Percentiles rank a stretch among this genome's conserved stretches.
Conservation (phyloP, 2,888 invertebrate species). For the Frankliniella fusca region DNA sequence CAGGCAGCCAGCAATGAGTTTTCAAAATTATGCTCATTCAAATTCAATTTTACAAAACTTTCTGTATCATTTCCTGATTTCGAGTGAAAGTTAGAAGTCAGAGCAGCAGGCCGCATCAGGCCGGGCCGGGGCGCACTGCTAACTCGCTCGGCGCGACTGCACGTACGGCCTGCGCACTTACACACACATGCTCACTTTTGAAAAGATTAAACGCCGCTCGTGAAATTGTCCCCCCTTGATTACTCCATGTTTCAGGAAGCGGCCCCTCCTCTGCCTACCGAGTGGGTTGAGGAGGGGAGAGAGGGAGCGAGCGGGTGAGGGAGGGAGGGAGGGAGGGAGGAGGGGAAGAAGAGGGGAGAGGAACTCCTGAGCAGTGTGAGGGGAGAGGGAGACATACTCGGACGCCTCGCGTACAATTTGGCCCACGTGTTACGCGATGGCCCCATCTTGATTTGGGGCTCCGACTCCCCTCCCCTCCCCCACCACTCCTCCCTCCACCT, state of each 20-base stretch:
- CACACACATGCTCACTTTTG: neutral
- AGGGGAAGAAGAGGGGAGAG: neutral
- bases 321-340: neutral
- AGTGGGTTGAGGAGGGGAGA: neutral
- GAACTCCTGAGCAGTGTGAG: neutral
- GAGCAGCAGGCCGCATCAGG: too few relatives aligned
- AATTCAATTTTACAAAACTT: too few relatives aligned
- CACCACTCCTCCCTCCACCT: neutral
- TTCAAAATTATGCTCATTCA: too few relatives aligned
- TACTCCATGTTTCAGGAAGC: slow-evolving; percentile 11
- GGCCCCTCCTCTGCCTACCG: neutral
- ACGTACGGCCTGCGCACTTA: neutral
- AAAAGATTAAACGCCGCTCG: slow-evolving; percentile 20
- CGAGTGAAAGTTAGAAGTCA: too few relatives aligned
- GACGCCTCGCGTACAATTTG: neutral
- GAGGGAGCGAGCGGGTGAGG: neutral
- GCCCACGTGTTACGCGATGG: neutral
- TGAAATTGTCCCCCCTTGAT: slow-evolving; percentile 22
- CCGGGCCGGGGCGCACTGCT: neutral
- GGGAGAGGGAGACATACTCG: neutral
- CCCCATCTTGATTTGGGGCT: neutral
- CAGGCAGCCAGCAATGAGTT: too few relatives aligned
- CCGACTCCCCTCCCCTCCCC: neutral
- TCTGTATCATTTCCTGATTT: too few relatives aligned
- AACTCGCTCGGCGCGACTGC: neutral